A percentile compares a stretch with the other conserved stretches of the same genome.
Evolutionary conservation across 2,888 invertebrate genomes (phyloP).

Genomic region (Biston stratarius): DNA sequence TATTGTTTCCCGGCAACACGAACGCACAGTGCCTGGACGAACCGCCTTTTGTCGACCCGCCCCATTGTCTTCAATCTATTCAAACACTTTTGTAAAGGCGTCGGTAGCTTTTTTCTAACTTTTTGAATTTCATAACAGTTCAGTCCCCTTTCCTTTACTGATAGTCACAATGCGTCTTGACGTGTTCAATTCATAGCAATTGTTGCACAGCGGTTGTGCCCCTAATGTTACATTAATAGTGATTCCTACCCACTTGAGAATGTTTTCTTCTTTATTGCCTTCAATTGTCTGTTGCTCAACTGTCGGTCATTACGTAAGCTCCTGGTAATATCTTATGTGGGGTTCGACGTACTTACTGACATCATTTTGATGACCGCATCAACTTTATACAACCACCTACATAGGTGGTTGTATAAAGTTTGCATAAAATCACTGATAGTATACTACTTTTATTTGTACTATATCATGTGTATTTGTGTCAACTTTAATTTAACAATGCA

Average conservation of each 20-base stretch:
- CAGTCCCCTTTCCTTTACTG: slow-evolving; percentile 48
- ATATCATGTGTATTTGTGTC: background rate
- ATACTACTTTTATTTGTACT: background rate
- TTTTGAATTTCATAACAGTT: slow-evolving; percentile 60
- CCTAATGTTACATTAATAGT: slow-evolving; percentile 73
- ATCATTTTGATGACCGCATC: slow-evolving; percentile 41
- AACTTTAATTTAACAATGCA: too few species aligned
- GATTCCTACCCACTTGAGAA: slow-evolving; percentile 71
- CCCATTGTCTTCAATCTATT: slow-evolving; percentile 74
- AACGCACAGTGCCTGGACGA: slow-evolving; percentile 65
- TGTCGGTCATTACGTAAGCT: slow-evolving; percentile 71
- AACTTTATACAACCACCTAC: too few species aligned
- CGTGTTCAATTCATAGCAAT: slow-evolving; percentile 56
- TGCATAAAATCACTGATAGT: background rate
- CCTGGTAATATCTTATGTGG: slow-evolving; percentile 66
- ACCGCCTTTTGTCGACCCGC: slow-evolving; percentile 73
- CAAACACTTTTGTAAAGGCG: slow-evolving; percentile 70
- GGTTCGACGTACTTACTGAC: slow-evolving; percentile 71
- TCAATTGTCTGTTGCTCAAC: slow-evolving; percentile 80
- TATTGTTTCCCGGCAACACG: slow-evolving; percentile 72
- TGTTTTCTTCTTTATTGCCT: slow-evolving; percentile 78
- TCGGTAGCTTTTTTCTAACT: slow-evolving; percentile 55
- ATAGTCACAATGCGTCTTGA: slow-evolving; percentile 51
- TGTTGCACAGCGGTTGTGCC: slow-evolving; percentile 55
- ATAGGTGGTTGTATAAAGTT: slow-evolving; percentile 13